A percentile compares a stretch with the other conserved stretches of the same genome.
phyloP scores from a whole-genome alignment of 1,140 invertebrate genomes.

The Drosophila equinoxialis region DNA sequence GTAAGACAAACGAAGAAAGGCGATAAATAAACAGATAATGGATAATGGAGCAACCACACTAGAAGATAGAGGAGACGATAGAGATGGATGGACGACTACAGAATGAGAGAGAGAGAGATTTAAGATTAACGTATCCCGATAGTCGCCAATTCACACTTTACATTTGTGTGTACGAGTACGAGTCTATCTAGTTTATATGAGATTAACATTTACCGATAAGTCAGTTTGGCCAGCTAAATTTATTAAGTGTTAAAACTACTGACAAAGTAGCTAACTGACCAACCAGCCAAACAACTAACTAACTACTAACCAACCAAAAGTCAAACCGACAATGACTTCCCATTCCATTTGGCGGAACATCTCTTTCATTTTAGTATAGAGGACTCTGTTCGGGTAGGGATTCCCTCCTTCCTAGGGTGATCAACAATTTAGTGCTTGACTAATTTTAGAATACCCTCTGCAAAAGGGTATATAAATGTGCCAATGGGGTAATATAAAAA shows the following conservation, averaged over 20 bases:
- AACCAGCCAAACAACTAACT: not conserved
- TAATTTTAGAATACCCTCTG: no score
- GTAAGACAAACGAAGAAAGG: slow-evolving; percentile 72
- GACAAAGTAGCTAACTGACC: slow-evolving; percentile 62
- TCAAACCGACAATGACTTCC: not conserved
- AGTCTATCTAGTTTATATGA: slow-evolving; percentile 9
- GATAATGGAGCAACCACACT: no score
- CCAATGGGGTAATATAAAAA: no score
- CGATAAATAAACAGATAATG: slow-evolving; percentile 1
- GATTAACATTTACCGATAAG: slow-evolving; percentile 57
- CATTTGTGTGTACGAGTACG: not conserved
- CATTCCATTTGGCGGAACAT: not conserved
- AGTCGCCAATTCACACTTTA: slow-evolving; percentile 28
- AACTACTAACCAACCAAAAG: not conserved
- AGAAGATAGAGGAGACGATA: slow-evolving; percentile 16
- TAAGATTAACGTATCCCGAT: slow-evolving; percentile 10
- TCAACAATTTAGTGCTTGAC: no score
- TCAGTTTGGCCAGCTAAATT: not conserved
- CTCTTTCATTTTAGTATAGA: not conserved
- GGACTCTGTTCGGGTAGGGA: no score
- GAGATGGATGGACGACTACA: slow-evolving; percentile 23
- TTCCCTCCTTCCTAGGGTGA: no score
- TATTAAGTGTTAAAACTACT: slow-evolving; percentile 63
- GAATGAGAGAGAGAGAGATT: slow-evolving; percentile 4
- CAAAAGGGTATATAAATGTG: no score